These are phyloP conservation scores for Chrysolina oricalcia DNA, from an alignment of 2,888 invertebrate genomes.

Conservation along the genomic window DNA sequence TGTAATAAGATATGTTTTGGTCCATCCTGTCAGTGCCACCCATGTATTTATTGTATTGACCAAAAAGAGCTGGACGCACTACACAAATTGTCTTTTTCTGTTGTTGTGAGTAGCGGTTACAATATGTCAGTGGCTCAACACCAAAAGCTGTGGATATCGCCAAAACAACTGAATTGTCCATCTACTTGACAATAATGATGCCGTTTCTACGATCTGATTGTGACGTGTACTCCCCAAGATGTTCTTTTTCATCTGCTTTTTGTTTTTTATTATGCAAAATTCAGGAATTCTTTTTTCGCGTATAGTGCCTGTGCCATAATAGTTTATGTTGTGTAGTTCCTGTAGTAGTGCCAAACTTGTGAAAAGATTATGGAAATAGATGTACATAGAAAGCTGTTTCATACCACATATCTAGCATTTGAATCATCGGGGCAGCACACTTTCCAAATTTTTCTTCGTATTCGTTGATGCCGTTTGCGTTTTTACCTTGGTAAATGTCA, in stretches of 20 bases:
- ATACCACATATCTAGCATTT: constrained; percentile 32
- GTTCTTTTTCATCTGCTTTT: constrained; percentile 31
- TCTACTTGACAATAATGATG: constrained; percentile 55
- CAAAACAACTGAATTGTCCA: constrained; percentile 60
- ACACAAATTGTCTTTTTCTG: constrained; percentile 50
- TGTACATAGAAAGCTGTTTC: constrained; percentile 28
- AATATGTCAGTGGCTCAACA: constrained; percentile 40
- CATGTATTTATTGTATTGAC: constrained; percentile 53
- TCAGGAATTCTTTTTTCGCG: constrained; percentile 26
- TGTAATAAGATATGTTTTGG: constrained; percentile 31
- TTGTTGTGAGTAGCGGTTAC: constrained; percentile 46
- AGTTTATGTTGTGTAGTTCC: constrained; percentile 22
- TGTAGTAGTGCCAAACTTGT: constrained; percentile 31
- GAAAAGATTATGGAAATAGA: constrained; percentile 48
- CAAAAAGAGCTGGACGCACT: constrained; percentile 35
- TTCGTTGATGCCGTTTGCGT: constrained; percentile 22
- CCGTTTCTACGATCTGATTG: constrained; percentile 37
- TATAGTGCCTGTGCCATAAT: constrained; percentile 36
- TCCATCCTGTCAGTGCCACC: constrained; percentile 50
- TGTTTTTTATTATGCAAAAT: constrained; percentile 13
- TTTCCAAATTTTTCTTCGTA: constrained; percentile 37
- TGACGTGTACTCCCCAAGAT: constrained; percentile 49
- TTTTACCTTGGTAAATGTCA: constrained; percentile 50
- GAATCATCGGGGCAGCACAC: constrained; percentile 29
- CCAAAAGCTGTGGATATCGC: constrained; percentile 51